Evolutionary conservation across 2,888 invertebrate genomes (phyloP).

Genomic region (Chloromyia formosa): DNA sequence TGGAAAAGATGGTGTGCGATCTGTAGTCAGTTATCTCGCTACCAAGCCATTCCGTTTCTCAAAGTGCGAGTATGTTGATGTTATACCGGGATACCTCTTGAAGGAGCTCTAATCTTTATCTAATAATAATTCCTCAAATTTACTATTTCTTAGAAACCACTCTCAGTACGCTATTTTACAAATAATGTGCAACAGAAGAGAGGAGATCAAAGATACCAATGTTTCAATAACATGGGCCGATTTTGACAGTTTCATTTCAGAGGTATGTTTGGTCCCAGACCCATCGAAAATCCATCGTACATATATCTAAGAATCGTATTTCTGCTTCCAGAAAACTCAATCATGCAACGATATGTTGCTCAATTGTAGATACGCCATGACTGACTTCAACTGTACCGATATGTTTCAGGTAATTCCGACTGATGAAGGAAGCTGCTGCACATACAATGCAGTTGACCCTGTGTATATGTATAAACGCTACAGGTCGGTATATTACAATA

Average conservation of each 20-base stretch:
- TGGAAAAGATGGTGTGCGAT: too few relatives aligned
- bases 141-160: conserved; percentile 42
- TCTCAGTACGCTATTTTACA: conserved; percentile 56
- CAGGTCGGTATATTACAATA: conserved; percentile 4
- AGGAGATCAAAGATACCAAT: background rate
- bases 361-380: conserved; percentile 73
- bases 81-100: too few relatives aligned
- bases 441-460: conserved; percentile 79
- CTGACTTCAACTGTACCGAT: conserved; percentile 69
- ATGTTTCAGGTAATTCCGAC: conserved; percentile 79
- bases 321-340: conserved; percentile 64
- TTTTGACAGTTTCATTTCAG: conserved; percentile 12
- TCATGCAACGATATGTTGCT: conserved; percentile 77
- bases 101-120: too few relatives aligned
- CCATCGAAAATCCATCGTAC: too few relatives aligned
- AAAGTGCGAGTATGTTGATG: too few relatives aligned
- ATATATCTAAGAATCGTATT: background rate
- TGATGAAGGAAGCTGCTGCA: conserved; percentile 85
- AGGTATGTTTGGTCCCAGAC: background rate
- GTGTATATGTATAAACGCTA: conserved; percentile 69
- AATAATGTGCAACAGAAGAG: conserved; percentile 54
- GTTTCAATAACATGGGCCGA: conserved; percentile 5
- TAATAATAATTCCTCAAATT: too few relatives aligned
- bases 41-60: too few relatives aligned
- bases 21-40: too few relatives aligned